Evolutionary conservation across 2,797 vertebrate genomes (phyloP), one percentile per base, ranked within the genome.

Genomic region (Aphelocoma californica): DNA sequence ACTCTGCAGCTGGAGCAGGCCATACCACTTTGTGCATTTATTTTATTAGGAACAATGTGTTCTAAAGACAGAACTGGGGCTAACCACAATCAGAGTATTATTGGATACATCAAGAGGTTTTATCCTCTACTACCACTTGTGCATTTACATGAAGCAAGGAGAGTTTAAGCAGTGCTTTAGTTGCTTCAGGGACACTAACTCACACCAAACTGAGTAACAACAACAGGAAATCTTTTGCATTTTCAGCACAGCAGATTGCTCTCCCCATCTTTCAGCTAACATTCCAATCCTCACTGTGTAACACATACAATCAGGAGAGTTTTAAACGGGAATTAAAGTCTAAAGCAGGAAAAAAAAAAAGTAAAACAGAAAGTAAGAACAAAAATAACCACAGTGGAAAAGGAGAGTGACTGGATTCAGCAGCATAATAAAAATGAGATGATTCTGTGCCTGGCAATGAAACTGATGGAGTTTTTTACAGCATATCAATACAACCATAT

Each of bases 191-290:
- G 83, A 48, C 74, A 40, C 66, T 14, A 50, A 32, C 57, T 60
- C 18, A 1, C 16, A 81, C 73, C 62, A 90, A 92, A 74, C 9
- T 4, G 7, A 82, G 60, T n/a, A 32, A 93, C 65, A 84, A 93
- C 58, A 95, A 82, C 66, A 93, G 79, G 72, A 93, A 93, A 94
- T 91, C 93, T 91, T 91, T 61, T 24, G 2, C 72, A 75, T 92
- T 96, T 95, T 70, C 91, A 79, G 71, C 54, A 58, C 2, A 2
- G 72, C 73, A 93, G 73, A 92, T 29, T 94, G 60, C 77, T 89
- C 73, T 91, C 31, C 34, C 66, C 81, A 75, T 78, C 71, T 54
- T 72, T 75, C 80, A 47, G 70, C 58, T 79, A 54, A 58, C 57
- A 91, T 84, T 93, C 66, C 93, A 93, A 18, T 57, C 73, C 82